Evolutionary conservation across 92 coral and sea anemone genomes (phyloP).

Genomic region (Porites rus): DNA sequence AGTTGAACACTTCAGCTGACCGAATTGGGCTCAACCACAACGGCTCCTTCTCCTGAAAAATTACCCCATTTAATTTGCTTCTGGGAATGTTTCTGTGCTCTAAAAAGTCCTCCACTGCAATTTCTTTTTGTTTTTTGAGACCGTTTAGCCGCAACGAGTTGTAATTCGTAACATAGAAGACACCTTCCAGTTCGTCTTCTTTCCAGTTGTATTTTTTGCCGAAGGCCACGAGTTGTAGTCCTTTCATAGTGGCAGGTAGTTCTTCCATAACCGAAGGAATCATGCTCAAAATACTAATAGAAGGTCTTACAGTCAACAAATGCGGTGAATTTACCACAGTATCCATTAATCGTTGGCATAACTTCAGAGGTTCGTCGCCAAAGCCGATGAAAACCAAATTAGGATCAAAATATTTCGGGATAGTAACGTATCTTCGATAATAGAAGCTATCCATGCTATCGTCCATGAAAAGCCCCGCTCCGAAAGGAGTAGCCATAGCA

Average conservation of each 20-base stretch:
- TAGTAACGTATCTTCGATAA: conserved; percentile 5
- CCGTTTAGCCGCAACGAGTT: conserved; percentile 74
- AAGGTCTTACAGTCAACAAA: conserved; percentile 69
- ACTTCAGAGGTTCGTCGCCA: conserved; percentile 70
- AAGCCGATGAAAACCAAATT: conserved; percentile 80
- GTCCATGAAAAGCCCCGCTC: conserved; percentile 5
- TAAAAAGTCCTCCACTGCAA: conserved; percentile 73
- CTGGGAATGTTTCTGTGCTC: conserved; percentile 63
- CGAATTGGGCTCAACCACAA: conserved; percentile 74
- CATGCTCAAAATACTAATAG: conserved; percentile 77
- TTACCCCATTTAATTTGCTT: conserved; percentile 63
- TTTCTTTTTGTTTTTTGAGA: conserved; percentile 63
- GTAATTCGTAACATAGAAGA: conserved; percentile 79
- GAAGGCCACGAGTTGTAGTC: conserved; percentile 76
- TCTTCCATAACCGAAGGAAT: conserved; percentile 70
- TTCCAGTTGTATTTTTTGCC: conserved; percentile 87
- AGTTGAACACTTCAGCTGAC: conserved; percentile 85
- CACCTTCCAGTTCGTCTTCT: conserved; percentile 70
- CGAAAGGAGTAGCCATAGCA: neutral
- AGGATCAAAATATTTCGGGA: conserved; percentile 72
- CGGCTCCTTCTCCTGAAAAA: conserved; percentile 77
- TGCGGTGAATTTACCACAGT: conserved; percentile 64
- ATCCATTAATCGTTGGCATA: conserved; percentile 77
- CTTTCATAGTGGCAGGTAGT: conserved; percentile 64
- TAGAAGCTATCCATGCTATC: conserved; percentile 6